A percentile compares a stretch with the other conserved stretches of the same genome.
Evolutionary conservation across 2,113 vertebrate species (phyloP).

Genomic region (Trichomycterus rosablanca): DNA sequence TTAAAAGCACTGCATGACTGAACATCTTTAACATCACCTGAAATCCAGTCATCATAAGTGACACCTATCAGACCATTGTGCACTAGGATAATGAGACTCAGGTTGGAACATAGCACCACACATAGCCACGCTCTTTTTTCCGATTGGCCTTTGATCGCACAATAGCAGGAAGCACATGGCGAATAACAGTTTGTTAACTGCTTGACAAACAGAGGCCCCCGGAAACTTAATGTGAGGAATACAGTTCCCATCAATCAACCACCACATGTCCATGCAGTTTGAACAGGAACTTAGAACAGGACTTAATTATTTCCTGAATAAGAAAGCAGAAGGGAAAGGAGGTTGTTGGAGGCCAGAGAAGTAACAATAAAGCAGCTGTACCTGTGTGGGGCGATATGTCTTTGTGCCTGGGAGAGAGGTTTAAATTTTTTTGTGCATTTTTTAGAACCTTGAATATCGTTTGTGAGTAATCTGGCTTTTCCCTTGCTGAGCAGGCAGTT

Average conservation of each 20-base stretch:
- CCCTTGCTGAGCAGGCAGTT: constrained; percentile 49
- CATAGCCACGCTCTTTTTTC: constrained; percentile 13
- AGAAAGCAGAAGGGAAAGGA: constrained; percentile 24
- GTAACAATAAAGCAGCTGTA: constrained; percentile 60
- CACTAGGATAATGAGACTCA: constrained; percentile 5
- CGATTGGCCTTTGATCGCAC: constrained; percentile 36
- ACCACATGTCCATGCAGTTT: constrained; percentile 55
- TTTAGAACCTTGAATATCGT: constrained; percentile 24
- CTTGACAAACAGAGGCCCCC: constrained; percentile 40
- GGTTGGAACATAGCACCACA: constrained; percentile 20
- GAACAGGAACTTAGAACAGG: constrained; percentile 32
- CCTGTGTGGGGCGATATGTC: constrained; percentile 54
- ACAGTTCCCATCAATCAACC: constrained; percentile 56
- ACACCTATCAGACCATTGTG: not conserved
- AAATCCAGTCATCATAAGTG: not conserved
- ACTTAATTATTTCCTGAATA: constrained; percentile 62
- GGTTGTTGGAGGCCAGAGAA: constrained; percentile 25
- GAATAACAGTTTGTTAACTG: constrained; percentile 42
- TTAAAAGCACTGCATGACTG: too few relatives aligned
- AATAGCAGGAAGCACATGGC: constrained; percentile 34
- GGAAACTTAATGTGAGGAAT: constrained; percentile 44
- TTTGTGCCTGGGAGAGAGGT: constrained; percentile 42
- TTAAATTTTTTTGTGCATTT: constrained; percentile 46
- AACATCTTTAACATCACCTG: not conserved
- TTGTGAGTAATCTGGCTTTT: constrained; percentile 52